Percentiles rank a stretch among this genome's conserved stretches.
Conservation (phyloP, 2,888 invertebrate species). For the Exocentrus adspersus region DNA sequence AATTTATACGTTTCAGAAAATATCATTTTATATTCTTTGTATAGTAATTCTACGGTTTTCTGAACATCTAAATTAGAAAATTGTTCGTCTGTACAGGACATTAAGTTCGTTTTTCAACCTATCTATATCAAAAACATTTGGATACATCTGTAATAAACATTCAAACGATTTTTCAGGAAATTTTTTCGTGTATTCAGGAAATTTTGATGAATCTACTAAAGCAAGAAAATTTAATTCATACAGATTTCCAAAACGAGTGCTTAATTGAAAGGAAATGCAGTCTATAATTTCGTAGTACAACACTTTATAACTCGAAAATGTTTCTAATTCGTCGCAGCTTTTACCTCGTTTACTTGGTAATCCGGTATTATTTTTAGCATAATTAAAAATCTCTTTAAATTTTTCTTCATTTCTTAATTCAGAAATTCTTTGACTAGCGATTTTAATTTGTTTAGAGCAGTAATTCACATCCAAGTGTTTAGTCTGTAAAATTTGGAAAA, state of each 20-base stretch:
- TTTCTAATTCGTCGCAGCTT: slow-evolving; percentile 24
- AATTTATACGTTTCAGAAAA: slow-evolving; percentile 30
- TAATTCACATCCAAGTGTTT: neutral
- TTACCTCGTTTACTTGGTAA: slow-evolving; percentile 24
- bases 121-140: slow-evolving; percentile 26
- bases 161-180: slow-evolving; percentile 25
- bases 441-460: neutral
- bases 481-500: neutral
- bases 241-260: slow-evolving; percentile 20
- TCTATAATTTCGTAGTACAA: slow-evolving; percentile 29
- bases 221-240: slow-evolving; percentile 27
- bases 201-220: slow-evolving; percentile 29
- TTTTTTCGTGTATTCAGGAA: slow-evolving; percentile 10
- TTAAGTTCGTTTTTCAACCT: slow-evolving; percentile 24
- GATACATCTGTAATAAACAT: slow-evolving; percentile 23
- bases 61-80: neutral
- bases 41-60: neutral
- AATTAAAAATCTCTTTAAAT: slow-evolving; percentile 26
- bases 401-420: slow-evolving; percentile 27
- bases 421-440: slow-evolving; percentile 16
- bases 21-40: slow-evolving; percentile 21
- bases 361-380: slow-evolving; percentile 18
- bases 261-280: slow-evolving; percentile 24
- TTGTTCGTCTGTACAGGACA: slow-evolving; percentile 21
- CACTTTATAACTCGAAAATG: slow-evolving; percentile 26